A percentile compares a stretch with the other conserved stretches of the same genome.
Evolutionary conservation across 2,113 vertebrate genomes (phyloP).

Genomic region (Axis porcinus): DNA sequence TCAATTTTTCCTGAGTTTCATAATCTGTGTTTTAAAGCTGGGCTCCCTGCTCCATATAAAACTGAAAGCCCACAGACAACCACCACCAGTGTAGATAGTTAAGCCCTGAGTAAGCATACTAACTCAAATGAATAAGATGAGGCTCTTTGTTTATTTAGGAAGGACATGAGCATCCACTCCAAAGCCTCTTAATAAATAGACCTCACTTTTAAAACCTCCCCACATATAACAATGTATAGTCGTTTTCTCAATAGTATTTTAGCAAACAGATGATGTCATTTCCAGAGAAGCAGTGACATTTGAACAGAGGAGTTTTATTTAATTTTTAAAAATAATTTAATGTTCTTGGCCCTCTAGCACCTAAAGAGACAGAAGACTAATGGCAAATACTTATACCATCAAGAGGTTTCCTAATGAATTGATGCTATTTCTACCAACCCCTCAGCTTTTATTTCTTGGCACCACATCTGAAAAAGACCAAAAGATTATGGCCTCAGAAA

Average conservation of each 20-base stretch:
- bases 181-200: constrained; percentile 6
- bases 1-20: neutral
- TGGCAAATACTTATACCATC: constrained; percentile 28
- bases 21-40: neutral
- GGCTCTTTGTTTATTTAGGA: neutral
- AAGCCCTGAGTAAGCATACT: neutral
- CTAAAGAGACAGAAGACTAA: constrained; percentile 51
- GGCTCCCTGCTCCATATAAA: neutral
- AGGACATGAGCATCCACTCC: neutral
- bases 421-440: constrained; percentile 31
- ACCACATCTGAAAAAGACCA: constrained; percentile 45
- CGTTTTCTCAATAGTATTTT: constrained; percentile 16
- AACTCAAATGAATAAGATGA: neutral
- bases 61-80: neutral
- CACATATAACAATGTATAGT: neutral
- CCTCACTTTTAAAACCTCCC: neutral
- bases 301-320: neutral
- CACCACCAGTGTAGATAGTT: neutral
- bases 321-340: neutral
- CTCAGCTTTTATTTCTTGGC: constrained; percentile 44
- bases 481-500: constrained; percentile 31
- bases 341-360: constrained; percentile 1
- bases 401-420: constrained; percentile 34
- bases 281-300: constrained; percentile 18
- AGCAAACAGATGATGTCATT: constrained; percentile 42